Conservation (phyloP, 2,113 vertebrate species). For the Puma concolor region DNA sequence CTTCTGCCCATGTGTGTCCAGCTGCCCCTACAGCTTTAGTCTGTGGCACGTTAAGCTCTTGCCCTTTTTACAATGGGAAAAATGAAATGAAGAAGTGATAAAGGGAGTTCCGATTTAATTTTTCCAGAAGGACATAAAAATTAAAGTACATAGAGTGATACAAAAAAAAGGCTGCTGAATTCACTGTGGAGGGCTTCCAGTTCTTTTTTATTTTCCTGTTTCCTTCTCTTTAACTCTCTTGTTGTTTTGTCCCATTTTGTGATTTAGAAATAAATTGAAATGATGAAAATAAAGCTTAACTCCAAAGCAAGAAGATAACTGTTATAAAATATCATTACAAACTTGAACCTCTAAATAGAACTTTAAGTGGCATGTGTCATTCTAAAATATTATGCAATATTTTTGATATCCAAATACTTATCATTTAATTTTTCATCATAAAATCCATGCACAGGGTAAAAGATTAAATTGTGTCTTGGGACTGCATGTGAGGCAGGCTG, state of each 20-base stretch:
- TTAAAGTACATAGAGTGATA: constrained; percentile 64
- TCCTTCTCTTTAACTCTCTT: background rate
- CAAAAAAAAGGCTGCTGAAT: constrained; percentile 58
- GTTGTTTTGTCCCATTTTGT: background rate
- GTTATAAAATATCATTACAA: constrained; percentile 36
- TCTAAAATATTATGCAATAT: background rate
- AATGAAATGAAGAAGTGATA: constrained; percentile 72
- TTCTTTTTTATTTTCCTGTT: background rate
- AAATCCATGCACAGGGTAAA: background rate
- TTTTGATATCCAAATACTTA: background rate
- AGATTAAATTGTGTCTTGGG: background rate
- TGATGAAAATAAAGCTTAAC: constrained; percentile 46
- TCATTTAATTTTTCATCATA: background rate
- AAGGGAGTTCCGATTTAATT: constrained; percentile 76
- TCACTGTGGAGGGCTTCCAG: background rate
- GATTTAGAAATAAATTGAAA: background rate
- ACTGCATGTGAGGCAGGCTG: background rate
- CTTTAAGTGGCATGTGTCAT: background rate
- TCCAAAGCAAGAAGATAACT: background rate
- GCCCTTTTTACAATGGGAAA: constrained; percentile 72
- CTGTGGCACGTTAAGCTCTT: constrained; percentile 71
- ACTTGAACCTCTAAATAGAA: background rate
- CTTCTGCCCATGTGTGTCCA: constrained; percentile 77
- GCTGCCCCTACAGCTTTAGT: constrained; percentile 76
- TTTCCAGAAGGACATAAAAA: constrained; percentile 71